A percentile compares a stretch with the other conserved stretches of the same genome.
Conservation (phyloP, 2,888 invertebrate genomes). For the Lacanobia wlatinum region DNA sequence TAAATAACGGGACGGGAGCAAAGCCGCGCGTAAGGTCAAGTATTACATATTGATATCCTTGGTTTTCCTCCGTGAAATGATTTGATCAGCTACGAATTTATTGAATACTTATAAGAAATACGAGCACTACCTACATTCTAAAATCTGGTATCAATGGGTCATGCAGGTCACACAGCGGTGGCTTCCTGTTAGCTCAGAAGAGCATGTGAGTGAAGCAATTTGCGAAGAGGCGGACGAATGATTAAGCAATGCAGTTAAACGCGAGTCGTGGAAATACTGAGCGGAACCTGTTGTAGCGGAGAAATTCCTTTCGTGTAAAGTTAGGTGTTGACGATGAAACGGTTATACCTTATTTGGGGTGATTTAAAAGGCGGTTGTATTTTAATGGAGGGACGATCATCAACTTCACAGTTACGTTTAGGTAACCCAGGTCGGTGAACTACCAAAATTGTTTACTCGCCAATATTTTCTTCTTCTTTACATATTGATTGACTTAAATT, state of each 20-base stretch:
- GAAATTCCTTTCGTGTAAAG: conserved; percentile 13
- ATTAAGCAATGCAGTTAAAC: conserved; percentile 47
- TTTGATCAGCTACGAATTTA: background rate
- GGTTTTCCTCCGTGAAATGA: background rate
- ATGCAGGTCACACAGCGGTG: conserved; percentile 16
- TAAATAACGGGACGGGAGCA: background rate
- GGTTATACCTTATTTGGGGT: background rate
- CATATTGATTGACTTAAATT: no score
- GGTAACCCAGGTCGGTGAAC: background rate
- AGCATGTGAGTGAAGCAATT: conserved; percentile 39
- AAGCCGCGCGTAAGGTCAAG: background rate
- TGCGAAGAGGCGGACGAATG: conserved; percentile 24
- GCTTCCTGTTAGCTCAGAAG: conserved; percentile 33
- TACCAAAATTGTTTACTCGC: background rate
- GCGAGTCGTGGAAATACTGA: conserved; percentile 28
- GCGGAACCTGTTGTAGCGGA: conserved; percentile 21
- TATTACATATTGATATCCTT: background rate
- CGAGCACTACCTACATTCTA: background rate
- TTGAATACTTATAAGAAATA: background rate
- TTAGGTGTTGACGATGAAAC: background rate
- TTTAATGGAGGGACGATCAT: no score
- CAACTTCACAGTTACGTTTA: no score
- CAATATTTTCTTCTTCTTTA: background rate
- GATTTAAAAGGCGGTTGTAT: background rate
- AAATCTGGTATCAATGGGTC: conserved; percentile 12